These are phyloP conservation scores for Elysia chlorotica DNA, from an alignment of 1,140 invertebrate genomes.

Conservation along the genomic window DNA sequence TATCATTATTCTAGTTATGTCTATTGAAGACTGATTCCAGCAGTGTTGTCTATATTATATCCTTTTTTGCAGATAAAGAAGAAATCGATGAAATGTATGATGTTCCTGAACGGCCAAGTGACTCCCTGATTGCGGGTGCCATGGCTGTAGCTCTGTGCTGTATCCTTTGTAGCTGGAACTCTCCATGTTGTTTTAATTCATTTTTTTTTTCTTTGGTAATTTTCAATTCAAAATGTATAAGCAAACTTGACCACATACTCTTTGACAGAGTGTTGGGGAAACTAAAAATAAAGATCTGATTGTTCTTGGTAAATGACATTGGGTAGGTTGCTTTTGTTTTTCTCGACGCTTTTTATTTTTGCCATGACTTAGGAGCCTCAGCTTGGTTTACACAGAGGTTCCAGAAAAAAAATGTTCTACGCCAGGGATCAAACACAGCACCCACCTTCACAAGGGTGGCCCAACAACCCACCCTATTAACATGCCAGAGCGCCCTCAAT, in stretches of 20 bases:
- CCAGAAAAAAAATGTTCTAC: no score
- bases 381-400: background rate
- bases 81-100: constrained; percentile 21
- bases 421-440: no score
- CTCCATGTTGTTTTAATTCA: background rate
- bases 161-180: constrained; percentile 64
- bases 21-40: background rate
- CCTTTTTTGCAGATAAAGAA: constrained; percentile 16
- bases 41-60: constrained; percentile 2
- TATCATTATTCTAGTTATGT: background rate
- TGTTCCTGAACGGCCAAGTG: constrained; percentile 39
- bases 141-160: constrained; percentile 87
- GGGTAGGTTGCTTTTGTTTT: background rate
- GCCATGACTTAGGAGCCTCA: background rate
- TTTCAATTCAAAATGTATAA: no score
- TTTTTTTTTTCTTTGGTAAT: background rate
- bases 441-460: no score
- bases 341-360: background rate
- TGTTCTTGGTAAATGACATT: background rate
- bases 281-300: background rate
- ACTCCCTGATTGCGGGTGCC: constrained; percentile 79
- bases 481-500: no score
- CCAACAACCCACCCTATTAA: no score
- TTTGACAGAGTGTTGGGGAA: background rate
- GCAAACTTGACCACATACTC: no score